Base-by-base conservation (phyloP, 2,113 vertebrate genomes). In the Chloropsis hardwickii region DNA sequence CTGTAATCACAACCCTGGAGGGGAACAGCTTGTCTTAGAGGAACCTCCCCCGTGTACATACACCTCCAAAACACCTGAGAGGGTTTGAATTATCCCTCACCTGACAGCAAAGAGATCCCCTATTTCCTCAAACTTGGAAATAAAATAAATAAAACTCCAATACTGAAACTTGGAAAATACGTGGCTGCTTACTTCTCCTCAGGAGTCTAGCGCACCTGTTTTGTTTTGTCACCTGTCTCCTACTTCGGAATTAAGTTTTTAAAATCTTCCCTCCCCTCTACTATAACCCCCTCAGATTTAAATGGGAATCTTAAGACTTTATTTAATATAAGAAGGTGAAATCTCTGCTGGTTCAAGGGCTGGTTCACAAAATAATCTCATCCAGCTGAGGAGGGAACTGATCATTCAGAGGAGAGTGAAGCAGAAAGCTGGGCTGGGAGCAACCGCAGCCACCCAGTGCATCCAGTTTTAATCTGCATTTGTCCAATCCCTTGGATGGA, bases 1-100 rank as follows among this genome's bases (percentile, higher is more conserved):
- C 1, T 1, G 0, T 21, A 62, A 47, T 50, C 35, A 40, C 29
- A 62, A 11, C 10, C 18, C 7, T 9, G 14, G 22, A n/a, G 6
- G 5, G 13, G n/a, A 51, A 28, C 23, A 65, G 16, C 4, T 77
- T 44, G 45, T 40, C 14, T 35, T 17, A n/a, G 48, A 83, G 21
- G 12, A 83, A 48, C 13, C 15, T 53, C 28, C 10, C 33, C 67
- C 27, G 33, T 67, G 7, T n/a, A 54, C 29, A 45, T 72, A 61
- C 60, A 44, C 12, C 11, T 82, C 20, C 27, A 56, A 44, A 78
- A 62, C 20, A 86, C 21, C 24, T 15, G 18, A 37, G 12, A 66
- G 19, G 14, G 21, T 73, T 35, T 47, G 42, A 86, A 42, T 70
- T 70, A 33, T 44, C 20, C 39, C 22, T 53, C 42, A 73, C 24